These are phyloP conservation scores for Sturnira hondurensis DNA, from an alignment of 2,113 vertebrate genomes.

Conservation along the genomic window DNA sequence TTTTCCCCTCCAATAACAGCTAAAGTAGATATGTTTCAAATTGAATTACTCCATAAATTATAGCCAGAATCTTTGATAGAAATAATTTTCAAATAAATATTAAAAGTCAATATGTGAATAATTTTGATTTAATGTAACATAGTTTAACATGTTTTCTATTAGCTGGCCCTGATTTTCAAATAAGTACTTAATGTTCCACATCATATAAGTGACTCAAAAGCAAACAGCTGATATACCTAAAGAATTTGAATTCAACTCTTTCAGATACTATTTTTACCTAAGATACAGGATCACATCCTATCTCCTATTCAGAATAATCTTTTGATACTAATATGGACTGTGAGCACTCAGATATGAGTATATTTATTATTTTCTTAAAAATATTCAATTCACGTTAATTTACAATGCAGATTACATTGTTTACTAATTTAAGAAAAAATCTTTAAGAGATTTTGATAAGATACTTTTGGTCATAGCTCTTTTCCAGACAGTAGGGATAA, in stretches of 20 bases:
- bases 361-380: not conserved
- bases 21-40: not conserved
- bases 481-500: not conserved
- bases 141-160: not conserved
- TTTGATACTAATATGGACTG: not conserved
- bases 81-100: not conserved
- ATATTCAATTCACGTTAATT: not conserved
- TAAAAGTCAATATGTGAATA: not conserved
- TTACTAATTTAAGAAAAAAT: not conserved
- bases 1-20: not conserved
- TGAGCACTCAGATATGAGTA: not conserved
- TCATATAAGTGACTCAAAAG: not conserved
- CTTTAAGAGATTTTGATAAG: not conserved
- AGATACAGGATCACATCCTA: not conserved
- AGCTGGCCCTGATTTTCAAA: not conserved
- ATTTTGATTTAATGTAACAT: slow-evolving; percentile 6
- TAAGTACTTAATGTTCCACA: not conserved
- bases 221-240: not conserved
- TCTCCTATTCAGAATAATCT: not conserved
- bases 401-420: not conserved
- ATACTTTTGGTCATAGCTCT: not conserved
- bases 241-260: not conserved
- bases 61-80: not conserved
- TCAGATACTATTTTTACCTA: not conserved
- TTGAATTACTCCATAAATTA: not conserved